phyloP scores from a whole-genome alignment of 2,113 vertebrate genomes.

The Leucosticte australis region DNA sequence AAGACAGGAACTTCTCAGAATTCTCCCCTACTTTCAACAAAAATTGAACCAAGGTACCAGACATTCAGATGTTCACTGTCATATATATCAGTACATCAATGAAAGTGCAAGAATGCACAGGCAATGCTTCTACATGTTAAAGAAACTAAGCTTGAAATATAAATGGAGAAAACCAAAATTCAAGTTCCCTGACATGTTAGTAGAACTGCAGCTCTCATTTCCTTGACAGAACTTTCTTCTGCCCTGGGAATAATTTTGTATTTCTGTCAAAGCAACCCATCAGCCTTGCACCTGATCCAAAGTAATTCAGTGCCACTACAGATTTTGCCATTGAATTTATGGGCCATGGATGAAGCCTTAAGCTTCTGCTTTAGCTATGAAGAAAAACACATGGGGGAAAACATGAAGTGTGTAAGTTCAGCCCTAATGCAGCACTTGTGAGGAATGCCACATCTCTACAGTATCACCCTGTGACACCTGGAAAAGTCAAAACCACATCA shows the following conservation, averaged over 20 bases:
- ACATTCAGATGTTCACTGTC: not conserved
- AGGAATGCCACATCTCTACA: not conserved
- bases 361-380: not conserved
- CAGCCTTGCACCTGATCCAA: not conserved
- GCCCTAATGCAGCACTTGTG: not conserved
- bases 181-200: not conserved
- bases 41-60: not conserved
- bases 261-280: not conserved
- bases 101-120: not conserved
- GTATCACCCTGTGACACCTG: rapidly evolving
- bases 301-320: not conserved
- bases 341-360: not conserved
- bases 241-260: not conserved
- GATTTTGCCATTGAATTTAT: not conserved
- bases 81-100: not conserved
- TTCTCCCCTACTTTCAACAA: not conserved
- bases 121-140: not conserved
- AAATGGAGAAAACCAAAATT: constrained; percentile 49
- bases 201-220: not conserved
- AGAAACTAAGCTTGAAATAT: not conserved
- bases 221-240: not conserved
- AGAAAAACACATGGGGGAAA: not conserved
- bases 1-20: not conserved
- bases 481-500: not conserved
- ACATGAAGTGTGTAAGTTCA: not conserved